Percentiles rank a stretch among this genome's conserved stretches.
Evolutionary conservation across 2,797 vertebrate species (phyloP).

Genomic region (Typhlichthys eigenmanni): DNA sequence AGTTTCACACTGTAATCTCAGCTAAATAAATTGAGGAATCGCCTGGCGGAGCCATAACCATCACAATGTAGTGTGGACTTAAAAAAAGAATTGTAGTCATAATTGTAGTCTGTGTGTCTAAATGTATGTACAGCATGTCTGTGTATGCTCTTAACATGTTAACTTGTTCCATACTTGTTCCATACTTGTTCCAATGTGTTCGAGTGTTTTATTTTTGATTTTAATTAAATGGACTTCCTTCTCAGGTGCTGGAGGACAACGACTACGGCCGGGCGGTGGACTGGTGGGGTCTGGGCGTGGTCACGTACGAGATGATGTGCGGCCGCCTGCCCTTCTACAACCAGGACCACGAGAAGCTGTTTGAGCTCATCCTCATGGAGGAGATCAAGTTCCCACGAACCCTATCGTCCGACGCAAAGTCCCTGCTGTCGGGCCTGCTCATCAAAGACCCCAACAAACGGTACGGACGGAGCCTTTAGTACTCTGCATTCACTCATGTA

Average conservation of each 20-base stretch:
- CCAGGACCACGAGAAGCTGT: constrained; percentile 97
- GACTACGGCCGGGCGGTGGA: constrained; percentile 96
- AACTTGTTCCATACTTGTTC: neutral
- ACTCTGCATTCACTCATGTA: too few relatives aligned
- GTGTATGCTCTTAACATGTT: neutral
- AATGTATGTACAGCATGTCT: too few relatives aligned
- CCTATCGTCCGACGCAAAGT: constrained; percentile 94
- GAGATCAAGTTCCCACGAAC: constrained; percentile 97
- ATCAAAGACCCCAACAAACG: constrained; percentile 98
- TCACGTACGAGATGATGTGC: constrained; percentile 99
- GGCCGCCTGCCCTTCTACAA: constrained; percentile 96
- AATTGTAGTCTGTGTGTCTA: neutral
- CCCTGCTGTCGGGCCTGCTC: constrained; percentile 93
- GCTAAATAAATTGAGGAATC: too few relatives aligned
- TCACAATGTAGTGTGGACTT: too few relatives aligned
- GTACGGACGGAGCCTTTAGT: constrained; percentile 56
- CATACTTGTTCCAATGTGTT: neutral
- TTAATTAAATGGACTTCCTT: too few relatives aligned
- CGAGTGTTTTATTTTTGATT: too few relatives aligned
- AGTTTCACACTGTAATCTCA: too few relatives aligned
- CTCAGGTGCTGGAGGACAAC: constrained; percentile 93
- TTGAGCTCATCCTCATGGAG: constrained; percentile 96
- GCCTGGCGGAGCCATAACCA: too few relatives aligned
- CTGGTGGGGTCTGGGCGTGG: constrained; percentile 97
- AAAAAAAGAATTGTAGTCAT: too few relatives aligned